Evolutionary conservation across 2,888 invertebrate species (phyloP).

Genomic region (Drosophila leonis): DNA sequence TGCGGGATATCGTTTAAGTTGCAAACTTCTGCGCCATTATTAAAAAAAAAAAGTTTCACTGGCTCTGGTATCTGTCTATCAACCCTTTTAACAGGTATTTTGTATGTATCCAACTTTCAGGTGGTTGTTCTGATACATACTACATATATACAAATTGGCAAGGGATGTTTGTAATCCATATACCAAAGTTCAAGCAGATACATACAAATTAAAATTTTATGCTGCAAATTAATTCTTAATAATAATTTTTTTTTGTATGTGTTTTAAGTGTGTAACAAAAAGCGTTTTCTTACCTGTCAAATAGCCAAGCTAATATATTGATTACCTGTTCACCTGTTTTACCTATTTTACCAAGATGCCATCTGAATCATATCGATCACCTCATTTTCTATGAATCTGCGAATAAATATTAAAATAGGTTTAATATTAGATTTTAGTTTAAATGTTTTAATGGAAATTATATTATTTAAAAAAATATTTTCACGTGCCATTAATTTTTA

Average conservation of each 20-base stretch:
- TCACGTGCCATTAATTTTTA: too few relatives aligned
- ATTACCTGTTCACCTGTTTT: not conserved
- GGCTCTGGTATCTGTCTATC: not conserved
- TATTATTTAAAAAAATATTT: too few relatives aligned
- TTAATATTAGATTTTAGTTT: not conserved
- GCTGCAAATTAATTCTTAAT: not conserved
- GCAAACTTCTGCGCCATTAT: constrained; percentile 40
- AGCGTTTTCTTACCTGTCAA: not conserved
- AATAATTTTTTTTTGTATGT: not conserved
- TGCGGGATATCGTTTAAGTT: constrained; percentile 48
- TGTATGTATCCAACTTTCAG: constrained; percentile 3
- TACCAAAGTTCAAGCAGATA: not conserved
- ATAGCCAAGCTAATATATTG: not conserved
- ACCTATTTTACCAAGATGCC: not conserved
- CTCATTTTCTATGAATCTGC: not conserved
- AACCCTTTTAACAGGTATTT: not conserved
- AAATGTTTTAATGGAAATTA: not conserved
- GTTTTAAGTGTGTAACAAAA: not conserved
- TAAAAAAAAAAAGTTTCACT: too few relatives aligned
- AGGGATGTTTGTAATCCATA: too few relatives aligned
- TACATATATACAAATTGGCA: too few relatives aligned
- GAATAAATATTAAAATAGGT: not conserved
- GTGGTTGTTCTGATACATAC: not conserved
- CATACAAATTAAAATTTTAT: not conserved
- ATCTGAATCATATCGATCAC: not conserved